Base-by-base conservation (phyloP, 2,113 vertebrate genomes). In the Oryzias woworae region DNA sequence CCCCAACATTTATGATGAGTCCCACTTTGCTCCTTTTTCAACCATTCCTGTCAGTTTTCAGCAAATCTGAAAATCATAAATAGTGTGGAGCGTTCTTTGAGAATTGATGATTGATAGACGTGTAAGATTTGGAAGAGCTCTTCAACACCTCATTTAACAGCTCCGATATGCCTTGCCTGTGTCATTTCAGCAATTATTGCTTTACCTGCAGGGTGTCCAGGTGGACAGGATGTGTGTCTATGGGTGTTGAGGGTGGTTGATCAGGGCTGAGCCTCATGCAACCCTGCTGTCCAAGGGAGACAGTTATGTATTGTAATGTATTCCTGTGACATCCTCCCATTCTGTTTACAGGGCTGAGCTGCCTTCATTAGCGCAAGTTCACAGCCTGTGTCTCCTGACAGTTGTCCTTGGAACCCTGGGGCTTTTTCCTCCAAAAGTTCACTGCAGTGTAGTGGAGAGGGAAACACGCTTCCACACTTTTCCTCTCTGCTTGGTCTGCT, bases 251-350 rank as follows among this genome's bases (percentile, higher is more conserved):
- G 42, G 54, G 42, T 22, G 50, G 44, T 14, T 53, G 60, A 69
- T 68, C 69, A 45, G 66, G 66, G 57, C 69, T 66, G 69, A 69
- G 69, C 79, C 77, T 66, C 72, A 75, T 77, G 66, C 82, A 79
- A 71, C 80, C 87, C 83, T 74, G 42, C 79, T 81, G 90, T 86
- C 88, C 87, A 62, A 69, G 73, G 81, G 81, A 90, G 90, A 90
- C 90, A 91, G 89, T 92, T 91, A 92, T 93, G 90, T 92, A 92
- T 92, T 92, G 86, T 92, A 93, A 92, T 93, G 86, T 92, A 92
- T 93, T 90, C 91, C 65, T 66, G 80, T 88, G 90, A 92, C 90
- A 91, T 90, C 87, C 78, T 87, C 81, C 75, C 86, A 80, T 90
- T 88, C 91, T 92, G 91, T 92, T 92, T 92, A 91, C 89, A 92